Conservation (phyloP, 2,888 invertebrate species). For the Artemia sp. region DNA sequence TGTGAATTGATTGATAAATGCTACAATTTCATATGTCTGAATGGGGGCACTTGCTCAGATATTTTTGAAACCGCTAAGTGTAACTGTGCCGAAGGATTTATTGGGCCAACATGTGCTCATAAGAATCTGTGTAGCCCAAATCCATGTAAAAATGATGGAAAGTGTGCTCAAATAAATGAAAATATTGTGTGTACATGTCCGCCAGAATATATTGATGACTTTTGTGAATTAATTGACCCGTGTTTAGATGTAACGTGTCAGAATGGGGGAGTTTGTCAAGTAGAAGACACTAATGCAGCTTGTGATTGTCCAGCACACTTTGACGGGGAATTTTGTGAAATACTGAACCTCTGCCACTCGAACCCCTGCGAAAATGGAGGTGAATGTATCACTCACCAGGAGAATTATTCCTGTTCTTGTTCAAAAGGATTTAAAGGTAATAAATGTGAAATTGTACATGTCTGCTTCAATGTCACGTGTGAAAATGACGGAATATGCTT, state of each 20-base stretch:
- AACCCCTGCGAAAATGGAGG: conserved; percentile 7
- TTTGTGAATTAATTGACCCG: not conserved
- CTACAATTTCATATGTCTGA: not conserved
- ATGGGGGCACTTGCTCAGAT: not conserved
- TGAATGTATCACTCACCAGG: not conserved
- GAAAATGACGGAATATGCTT: not conserved
- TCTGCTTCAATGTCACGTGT: not conserved
- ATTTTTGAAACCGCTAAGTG: not conserved
- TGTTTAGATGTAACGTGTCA: not conserved
- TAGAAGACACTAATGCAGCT: not conserved
- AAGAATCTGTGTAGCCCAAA: not conserved
- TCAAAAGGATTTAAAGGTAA: not conserved
- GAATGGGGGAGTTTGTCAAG: not conserved
- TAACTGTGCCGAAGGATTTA: not conserved
- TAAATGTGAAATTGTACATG: not conserved
- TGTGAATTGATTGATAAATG: not conserved
- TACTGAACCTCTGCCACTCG: not conserved
- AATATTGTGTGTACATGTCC: not conserved
- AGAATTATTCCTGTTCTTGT: not conserved
- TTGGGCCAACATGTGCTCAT: not conserved
- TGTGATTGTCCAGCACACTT: not conserved
- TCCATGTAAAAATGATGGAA: not conserved
- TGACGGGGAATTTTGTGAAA: not conserved
- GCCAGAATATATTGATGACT: not conserved
- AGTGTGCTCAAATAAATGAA: not conserved